Base-by-base conservation (phyloP, 2,888 invertebrate species). In the Pterostichus madidus region DNA sequence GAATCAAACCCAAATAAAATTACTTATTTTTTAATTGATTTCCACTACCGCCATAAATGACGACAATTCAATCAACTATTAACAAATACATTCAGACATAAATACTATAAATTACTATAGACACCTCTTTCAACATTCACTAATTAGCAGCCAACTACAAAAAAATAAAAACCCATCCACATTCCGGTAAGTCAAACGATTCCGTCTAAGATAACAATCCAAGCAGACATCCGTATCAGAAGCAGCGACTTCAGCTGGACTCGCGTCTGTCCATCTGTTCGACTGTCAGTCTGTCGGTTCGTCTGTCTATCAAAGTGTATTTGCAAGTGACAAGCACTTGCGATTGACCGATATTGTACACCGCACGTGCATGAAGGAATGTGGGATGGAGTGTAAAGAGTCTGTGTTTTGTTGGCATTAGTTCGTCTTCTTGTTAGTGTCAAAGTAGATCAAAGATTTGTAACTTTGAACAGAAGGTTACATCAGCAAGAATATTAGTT, bases 301-400 rank as follows among this genome's bases (percentile, higher is more conserved):
- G n/a, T 5, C 35, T 64, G 64, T 64, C 39, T 13, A n/a, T 64
- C 64, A 64, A 32, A 52, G 7, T 52, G 52, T 24, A 64, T 64
- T 64, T 32, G 32, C 64, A 24, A 61, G 61, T 61, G 64, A 39
- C 64, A 13, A 13, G 39, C 13, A n/a, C n/a, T 8, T 52, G 35
- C 35, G 64, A 64, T 35, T 13, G 64, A 35, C 56, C 64, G 64
- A 64, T 64, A 64, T 35, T 64, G 64, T 35, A 64, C 52, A 52
- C 35, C 35, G 35, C 64, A 64, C 64, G 64, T 64, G 64, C 64
- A 35, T 13, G 52, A n/a, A 64, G 8, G 64, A 64, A 64, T 64
- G 64, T n/a, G n/a, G 32, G 11, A 15, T 15, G 24, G 17, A 17
- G 15, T 32, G 64, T 10, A 35, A 6, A 35, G 31, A 59, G 10